These are phyloP conservation scores for Hypsibius dujardini DNA, from an alignment of 1,140 invertebrate genomes.

Conservation along the genomic window DNA sequence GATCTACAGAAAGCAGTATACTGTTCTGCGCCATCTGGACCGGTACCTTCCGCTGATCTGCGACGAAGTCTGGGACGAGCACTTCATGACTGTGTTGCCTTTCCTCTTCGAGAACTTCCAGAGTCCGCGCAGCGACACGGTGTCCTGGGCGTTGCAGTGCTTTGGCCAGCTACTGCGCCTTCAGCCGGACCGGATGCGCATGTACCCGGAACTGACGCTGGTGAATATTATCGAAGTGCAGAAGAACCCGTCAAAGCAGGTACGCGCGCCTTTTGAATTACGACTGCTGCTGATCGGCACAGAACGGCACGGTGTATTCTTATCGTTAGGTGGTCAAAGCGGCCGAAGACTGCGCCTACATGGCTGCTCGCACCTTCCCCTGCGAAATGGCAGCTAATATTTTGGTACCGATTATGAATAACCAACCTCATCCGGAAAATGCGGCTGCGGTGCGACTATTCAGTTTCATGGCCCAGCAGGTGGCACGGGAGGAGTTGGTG, in stretches of 20 bases:
- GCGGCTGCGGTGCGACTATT: background rate
- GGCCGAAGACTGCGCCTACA: background rate
- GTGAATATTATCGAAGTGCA: conserved; percentile 6
- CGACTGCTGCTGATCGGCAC: background rate
- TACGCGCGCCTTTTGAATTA: conserved; percentile 2
- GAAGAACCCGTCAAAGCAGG: background rate
- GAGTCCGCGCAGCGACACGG: background rate
- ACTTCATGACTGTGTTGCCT: background rate
- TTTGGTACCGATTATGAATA: background rate
- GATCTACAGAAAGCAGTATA: background rate
- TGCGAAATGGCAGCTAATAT: background rate
- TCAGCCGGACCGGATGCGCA: conserved; percentile 6
- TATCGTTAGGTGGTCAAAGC: background rate
- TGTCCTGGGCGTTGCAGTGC: background rate
- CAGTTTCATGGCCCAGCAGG: background rate
- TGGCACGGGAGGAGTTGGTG: background rate
- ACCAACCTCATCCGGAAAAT: conserved; percentile 3
- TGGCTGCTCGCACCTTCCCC: background rate
- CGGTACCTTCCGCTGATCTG: background rate
- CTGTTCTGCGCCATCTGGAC: background rate
- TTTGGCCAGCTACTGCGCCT: background rate
- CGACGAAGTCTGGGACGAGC: background rate
- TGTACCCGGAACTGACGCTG: background rate
- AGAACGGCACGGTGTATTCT: background rate
- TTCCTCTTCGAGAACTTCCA: background rate